Percentiles rank a stretch among this genome's conserved stretches.
Conservation (phyloP, 2,113 vertebrate genomes). For the Narcine bancroftii region DNA sequence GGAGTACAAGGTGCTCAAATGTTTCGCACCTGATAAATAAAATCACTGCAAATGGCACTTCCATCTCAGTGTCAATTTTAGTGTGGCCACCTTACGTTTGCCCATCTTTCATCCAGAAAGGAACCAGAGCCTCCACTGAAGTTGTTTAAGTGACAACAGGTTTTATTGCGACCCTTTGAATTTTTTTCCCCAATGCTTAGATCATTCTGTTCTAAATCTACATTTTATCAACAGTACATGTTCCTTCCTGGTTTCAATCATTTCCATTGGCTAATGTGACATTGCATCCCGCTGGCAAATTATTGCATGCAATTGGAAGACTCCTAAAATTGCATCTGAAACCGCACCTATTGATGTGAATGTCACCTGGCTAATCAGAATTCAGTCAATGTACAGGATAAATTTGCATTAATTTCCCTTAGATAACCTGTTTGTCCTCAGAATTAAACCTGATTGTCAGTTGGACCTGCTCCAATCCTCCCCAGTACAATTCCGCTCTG, state of each 20-base stretch:
- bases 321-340: background rate
- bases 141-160: no score
- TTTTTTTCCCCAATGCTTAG: background rate
- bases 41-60: no score
- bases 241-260: background rate
- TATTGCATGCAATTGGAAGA: background rate
- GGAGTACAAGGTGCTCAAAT: no score
- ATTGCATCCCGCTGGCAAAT: background rate
- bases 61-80: no score
- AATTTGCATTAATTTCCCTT: conserved; percentile 18
- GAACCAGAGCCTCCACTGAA: no score
- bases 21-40: no score
- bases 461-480: background rate
- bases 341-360: background rate
- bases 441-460: background rate
- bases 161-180: background rate
- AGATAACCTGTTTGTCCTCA: conserved; percentile 8
- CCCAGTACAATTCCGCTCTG: background rate
- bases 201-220: background rate
- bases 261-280: background rate
- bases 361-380: background rate
- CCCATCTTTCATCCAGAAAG: no score
- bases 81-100: no score
- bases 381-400: background rate
- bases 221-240: background rate